Conservation (phyloP, 2,113 vertebrate genomes). For the Lepus americanus region DNA sequence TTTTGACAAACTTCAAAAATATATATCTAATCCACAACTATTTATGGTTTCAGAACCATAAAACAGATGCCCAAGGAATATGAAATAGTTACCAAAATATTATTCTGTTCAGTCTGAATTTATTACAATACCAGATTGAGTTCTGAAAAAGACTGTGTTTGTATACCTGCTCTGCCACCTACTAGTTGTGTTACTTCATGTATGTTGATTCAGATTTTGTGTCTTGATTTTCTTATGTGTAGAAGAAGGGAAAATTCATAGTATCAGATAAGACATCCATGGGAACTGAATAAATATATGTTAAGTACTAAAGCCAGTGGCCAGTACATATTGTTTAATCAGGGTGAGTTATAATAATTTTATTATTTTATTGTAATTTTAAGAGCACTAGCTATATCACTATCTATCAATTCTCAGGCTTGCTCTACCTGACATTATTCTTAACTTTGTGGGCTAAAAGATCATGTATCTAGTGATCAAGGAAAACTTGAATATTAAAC, state of each 20-base stretch:
- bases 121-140: neutral
- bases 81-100: neutral
- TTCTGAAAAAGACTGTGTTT: neutral
- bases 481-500: neutral
- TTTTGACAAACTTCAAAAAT: conserved; percentile 3
- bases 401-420: neutral
- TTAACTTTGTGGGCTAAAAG: neutral
- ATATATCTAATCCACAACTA: neutral
- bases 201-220: neutral
- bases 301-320: neutral
- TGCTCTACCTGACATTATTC: neutral
- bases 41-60: neutral
- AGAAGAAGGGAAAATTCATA: neutral
- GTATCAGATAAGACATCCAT: neutral
- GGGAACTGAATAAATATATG: neutral
- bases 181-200: neutral
- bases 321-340: neutral
- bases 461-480: neutral
- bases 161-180: neutral
- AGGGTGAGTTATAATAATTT: neutral
- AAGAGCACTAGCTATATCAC: neutral
- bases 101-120: neutral
- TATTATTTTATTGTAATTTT: neutral
- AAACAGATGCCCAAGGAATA: neutral
- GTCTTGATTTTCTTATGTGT: neutral